Evolutionary conservation across 2,113 vertebrate species (phyloP).

Genomic region (Caranx melampygus): DNA sequence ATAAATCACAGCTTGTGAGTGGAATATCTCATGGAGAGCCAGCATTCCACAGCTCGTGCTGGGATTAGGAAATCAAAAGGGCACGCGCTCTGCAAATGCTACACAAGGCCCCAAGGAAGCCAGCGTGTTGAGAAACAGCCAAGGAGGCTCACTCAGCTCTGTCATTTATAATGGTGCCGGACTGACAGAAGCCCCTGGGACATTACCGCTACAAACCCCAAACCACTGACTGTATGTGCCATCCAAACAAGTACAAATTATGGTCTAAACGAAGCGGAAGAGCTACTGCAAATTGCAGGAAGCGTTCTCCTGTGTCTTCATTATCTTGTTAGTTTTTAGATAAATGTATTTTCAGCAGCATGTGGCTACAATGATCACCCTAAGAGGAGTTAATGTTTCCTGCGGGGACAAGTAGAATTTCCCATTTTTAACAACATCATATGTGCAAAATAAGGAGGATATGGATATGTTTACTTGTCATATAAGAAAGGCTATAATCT

Average conservation of each 20-base stretch:
- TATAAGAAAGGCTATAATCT: background rate
- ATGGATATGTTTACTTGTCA: background rate
- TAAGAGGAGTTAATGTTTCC: constrained; percentile 6
- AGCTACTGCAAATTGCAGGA: constrained; percentile 70
- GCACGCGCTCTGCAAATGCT: constrained; percentile 74
- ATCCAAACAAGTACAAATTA: constrained; percentile 78
- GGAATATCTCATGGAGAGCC: constrained; percentile 78
- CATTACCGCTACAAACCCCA: constrained; percentile 69
- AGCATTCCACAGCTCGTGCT: constrained; percentile 70
- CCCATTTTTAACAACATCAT: constrained; percentile 23
- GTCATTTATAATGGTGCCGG: constrained; percentile 75
- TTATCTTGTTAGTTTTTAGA: constrained; percentile 71
- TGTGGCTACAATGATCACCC: constrained; percentile 30
- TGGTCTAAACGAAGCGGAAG: constrained; percentile 67
- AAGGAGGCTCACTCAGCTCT: constrained; percentile 70
- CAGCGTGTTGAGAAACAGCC: constrained; percentile 68
- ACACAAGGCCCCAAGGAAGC: constrained; percentile 75
- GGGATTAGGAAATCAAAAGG: constrained; percentile 83
- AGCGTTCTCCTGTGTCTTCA: constrained; percentile 65
- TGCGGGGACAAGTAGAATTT: constrained; percentile 10
- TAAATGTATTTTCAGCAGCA: constrained; percentile 58
- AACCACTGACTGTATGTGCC: constrained; percentile 71
- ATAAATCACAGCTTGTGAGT: constrained; percentile 84
- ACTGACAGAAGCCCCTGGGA: constrained; percentile 73
- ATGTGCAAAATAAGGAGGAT: constrained; percentile 8